Base-by-base conservation (phyloP, 2,797 vertebrate species). In the Acropternis orthonyx region DNA sequence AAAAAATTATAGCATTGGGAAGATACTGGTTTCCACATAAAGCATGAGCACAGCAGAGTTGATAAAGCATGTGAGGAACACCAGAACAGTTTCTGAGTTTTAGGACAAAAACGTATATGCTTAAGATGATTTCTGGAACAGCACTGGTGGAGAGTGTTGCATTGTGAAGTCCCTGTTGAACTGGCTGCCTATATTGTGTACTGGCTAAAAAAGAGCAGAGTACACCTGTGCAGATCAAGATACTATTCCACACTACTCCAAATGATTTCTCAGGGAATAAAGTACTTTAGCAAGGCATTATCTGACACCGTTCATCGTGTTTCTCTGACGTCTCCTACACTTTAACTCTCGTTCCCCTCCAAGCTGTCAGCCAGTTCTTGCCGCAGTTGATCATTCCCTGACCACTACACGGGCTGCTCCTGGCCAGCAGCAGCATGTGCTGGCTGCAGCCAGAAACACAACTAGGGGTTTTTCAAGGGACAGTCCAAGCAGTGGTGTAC, bases 401-500 rank as follows among this genome's bases (percentile, higher is more conserved):
- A 79, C 24, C 22, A 12, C 26, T 7, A 3, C n/a, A n/a, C 1
- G 1, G 32, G 55, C 48, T 86, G 51, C 43, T 92, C 48, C 76
- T 3, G 3, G 55, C 22, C 69, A 71, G 65, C 28, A 55, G 41
- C 65, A 56, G 32, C 2, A 3, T 3, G 20, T 26, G 27, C 39
- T 65, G 56, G 27, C 41, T 39, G 43, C 18, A 34, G 32, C 41
- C 86, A 46, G 54, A 49, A 55, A 48, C 54, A 62, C 15, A 3
- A 21, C 0, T 2, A 27, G 30, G 14, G 10, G 0, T 7, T 82
- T 75, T 74, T 6, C 6, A 55, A 32, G 55, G n/a, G 39, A 32
- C 21, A 54, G 39, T 56, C 43, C 9, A 43, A 79, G 34, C 39
- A 58, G 58, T 0, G 1, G 12, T 6, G 19, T 27, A 26, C 27